Evolutionary conservation across 1,140 invertebrate genomes (phyloP), one percentile per base, ranked within the genome.

Genomic region (Triops cancriformis): DNA sequence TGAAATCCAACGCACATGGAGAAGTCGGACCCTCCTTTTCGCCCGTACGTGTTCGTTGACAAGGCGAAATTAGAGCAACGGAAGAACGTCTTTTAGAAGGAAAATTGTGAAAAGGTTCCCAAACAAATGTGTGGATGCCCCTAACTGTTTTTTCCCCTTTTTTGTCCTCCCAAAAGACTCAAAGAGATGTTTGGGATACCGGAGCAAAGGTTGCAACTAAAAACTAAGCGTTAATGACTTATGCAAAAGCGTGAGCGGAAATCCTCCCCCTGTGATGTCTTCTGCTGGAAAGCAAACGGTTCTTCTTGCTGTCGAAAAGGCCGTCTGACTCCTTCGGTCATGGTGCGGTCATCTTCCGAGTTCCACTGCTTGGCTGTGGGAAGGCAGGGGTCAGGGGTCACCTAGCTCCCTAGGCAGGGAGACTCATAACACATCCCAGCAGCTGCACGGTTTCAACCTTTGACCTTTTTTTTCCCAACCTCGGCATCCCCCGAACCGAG

Each of bases 211-310:
- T 64, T 23, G 51, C 51, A n/a, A 64, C 51, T 64, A 64, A 64
- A 64, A 64, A 64, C n/a, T 64, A 64, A 64, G 51, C 51, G 51
- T 64, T 64, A 64, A 64, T 64, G 51, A 64, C 51, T 64, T 64
- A 64, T 64, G 51, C n/a, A 64, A 64, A 37, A 64, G 51, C 51
- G 51, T 64, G 51, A 64, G 51, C 51, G 51, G 51, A 64, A 64
- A 64, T 64, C 51, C 51, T 64, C 51, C 51, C 51, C 23, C 51
- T 1, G 51, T 64, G 51, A 9, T 64, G 51, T 64, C 14, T n/a
- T n/a, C 10, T 6, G 14, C 2, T 14, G 14, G 51, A 64, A 64
- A 37, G 2, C 31, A 37, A 64, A 64, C 51, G 51, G 51, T 64
- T 64, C 23, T 64, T 64, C 51, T 64, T 64, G 51, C 23, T 64